Percentiles rank a stretch among this genome's conserved stretches.
These are phyloP conservation scores for Porites cylindrica DNA, from an alignment of 92 coral and sea anemone species.

Conservation along the genomic window DNA sequence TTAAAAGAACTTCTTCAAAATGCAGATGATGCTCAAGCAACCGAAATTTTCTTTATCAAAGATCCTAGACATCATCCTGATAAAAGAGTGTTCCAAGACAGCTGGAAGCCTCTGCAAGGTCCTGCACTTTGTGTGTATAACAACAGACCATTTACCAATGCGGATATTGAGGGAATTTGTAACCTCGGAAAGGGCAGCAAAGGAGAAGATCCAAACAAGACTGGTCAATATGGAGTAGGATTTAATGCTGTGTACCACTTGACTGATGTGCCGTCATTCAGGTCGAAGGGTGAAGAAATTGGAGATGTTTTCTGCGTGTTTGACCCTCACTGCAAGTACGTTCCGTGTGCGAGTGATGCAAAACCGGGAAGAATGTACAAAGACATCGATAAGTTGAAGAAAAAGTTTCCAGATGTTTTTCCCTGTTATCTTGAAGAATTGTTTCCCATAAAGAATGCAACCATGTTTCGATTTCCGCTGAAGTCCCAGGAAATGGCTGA, in stretches of 20 bases:
- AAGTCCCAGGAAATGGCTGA: slow-evolving; percentile 56
- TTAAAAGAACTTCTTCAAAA: slow-evolving; percentile 94
- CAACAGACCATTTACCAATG: slow-evolving; percentile 73
- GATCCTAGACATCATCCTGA: slow-evolving; percentile 85
- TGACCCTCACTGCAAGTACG: background rate
- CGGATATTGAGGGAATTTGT: slow-evolving; percentile 78
- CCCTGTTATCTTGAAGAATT: slow-evolving; percentile 68
- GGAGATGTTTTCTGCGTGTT: too few species aligned
- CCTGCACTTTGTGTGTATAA: slow-evolving; percentile 91
- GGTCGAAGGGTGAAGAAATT: too few species aligned
- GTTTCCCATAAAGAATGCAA: slow-evolving; percentile 37
- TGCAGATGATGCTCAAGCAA: slow-evolving; percentile 94
- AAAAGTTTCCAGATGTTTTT: slow-evolving; percentile 72
- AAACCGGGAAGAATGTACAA: slow-evolving; percentile 62
- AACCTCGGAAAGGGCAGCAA: slow-evolving; percentile 89
- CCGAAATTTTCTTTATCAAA: slow-evolving; percentile 82
- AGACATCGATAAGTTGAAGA: slow-evolving; percentile 20
- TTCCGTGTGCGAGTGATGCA: slow-evolving; percentile 63
- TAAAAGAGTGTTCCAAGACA: slow-evolving; percentile 73
- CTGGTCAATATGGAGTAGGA: slow-evolving; percentile 93
- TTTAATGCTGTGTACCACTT: slow-evolving; percentile 88
- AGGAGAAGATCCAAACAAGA: slow-evolving; percentile 87
- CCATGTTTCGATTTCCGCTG: slow-evolving; percentile 88
- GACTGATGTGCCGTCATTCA: too few species aligned
- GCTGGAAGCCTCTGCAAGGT: slow-evolving; percentile 85